These are phyloP conservation scores for Platerodrilus igneus DNA, from an alignment of 2,888 invertebrate species.

Conservation along the genomic window DNA sequence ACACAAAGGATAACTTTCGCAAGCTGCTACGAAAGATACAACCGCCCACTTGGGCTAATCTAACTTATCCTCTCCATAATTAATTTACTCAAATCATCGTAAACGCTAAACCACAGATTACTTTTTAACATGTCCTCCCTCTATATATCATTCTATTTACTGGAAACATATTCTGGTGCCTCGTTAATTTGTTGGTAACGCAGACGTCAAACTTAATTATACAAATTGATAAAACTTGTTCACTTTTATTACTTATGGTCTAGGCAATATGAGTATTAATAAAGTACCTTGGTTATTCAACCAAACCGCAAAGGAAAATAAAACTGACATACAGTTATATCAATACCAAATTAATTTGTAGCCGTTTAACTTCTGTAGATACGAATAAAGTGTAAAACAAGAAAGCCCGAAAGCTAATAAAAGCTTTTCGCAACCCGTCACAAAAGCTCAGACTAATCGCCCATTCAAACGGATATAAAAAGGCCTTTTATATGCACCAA, in stretches of 20 bases:
- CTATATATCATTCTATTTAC: too few relatives aligned
- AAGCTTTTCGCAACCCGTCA: slow-evolving; percentile 16
- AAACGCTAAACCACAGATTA: too few relatives aligned
- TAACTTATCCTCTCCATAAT: too few relatives aligned
- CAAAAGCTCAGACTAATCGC: slow-evolving; percentile 18
- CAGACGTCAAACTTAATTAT: slow-evolving; percentile 12
- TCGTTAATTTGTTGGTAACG: slow-evolving; percentile 5
- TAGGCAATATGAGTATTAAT: too few relatives aligned
- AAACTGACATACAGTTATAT: slow-evolving; percentile 4
- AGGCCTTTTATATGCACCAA: slow-evolving; percentile 10
- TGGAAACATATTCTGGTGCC: slow-evolving; percentile 3
- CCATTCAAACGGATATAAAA: slow-evolving; percentile 14
- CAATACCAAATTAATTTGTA: too few relatives aligned
- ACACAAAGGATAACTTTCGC: slow-evolving; percentile 40
- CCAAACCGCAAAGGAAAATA: not conserved
- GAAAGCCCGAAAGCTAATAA: slow-evolving; percentile 20
- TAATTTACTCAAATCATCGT: too few relatives aligned
- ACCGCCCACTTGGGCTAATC: too few relatives aligned
- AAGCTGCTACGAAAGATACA: too few relatives aligned
- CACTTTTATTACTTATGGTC: too few relatives aligned
- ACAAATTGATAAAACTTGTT: slow-evolving; percentile 13
- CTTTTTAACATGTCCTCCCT: too few relatives aligned
- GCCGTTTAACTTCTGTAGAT: too few relatives aligned
- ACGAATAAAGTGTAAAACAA: slow-evolving; percentile 5
- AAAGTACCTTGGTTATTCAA: too few relatives aligned